These are phyloP conservation scores for Lasioglossum oenotherae DNA, from an alignment of 2,888 invertebrate species.

Conservation along the genomic window DNA sequence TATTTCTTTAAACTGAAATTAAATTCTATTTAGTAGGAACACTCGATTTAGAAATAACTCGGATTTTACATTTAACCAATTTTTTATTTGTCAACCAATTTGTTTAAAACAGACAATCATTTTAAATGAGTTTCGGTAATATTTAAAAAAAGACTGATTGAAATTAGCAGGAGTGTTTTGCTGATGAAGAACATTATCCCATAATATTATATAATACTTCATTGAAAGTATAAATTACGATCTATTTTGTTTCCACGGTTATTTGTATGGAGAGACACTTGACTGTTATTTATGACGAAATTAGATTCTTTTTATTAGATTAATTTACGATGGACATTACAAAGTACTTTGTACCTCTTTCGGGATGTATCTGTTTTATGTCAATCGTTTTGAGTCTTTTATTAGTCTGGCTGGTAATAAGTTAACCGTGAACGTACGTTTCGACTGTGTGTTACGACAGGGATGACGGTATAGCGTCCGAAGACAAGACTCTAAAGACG, in stretches of 20 bases:
- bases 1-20: too few relatives aligned
- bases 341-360: neutral
- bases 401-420: neutral
- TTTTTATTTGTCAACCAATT: neutral
- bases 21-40: neutral
- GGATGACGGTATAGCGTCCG: conserved; percentile 8
- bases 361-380: neutral
- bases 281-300: neutral
- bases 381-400: conserved; percentile 3
- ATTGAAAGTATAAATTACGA: neutral
- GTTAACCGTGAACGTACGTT: neutral
- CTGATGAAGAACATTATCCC: neutral
- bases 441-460: neutral
- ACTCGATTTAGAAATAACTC: neutral
- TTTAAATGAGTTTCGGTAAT: neutral
- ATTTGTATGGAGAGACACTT: neutral
- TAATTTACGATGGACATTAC: neutral
- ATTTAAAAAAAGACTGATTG: neutral
- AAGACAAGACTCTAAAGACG: neutral
- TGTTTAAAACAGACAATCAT: neutral
- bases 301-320: neutral
- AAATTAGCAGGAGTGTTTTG: neutral
- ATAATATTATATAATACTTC: neutral
- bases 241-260: neutral
- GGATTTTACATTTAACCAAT: too few relatives aligned